These are phyloP conservation scores for Artibeus jamaicensis DNA, from an alignment of 2,797 vertebrate genomes.

Conservation along the genomic window DNA sequence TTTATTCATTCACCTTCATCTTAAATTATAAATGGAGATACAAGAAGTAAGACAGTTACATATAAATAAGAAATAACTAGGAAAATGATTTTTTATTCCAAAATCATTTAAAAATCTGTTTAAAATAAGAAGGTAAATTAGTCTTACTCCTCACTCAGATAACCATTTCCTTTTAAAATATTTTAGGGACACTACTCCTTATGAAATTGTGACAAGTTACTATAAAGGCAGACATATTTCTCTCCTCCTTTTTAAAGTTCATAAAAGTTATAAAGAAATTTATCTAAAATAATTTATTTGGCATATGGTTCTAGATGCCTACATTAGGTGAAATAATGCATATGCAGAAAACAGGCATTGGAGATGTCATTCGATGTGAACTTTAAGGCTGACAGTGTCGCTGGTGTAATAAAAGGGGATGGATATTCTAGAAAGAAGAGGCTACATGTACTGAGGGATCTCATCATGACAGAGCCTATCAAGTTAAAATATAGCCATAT, in stretches of 20 bases:
- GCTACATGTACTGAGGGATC: background rate
- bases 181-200: background rate
- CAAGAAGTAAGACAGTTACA: background rate
- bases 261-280: background rate
- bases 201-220: background rate
- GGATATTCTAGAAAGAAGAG: background rate
- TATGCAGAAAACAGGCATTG: background rate
- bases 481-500: background rate
- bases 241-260: background rate
- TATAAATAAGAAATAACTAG: background rate
- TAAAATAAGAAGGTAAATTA: background rate
- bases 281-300: background rate
- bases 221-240: background rate
- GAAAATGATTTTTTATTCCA: background rate
- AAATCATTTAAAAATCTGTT: background rate
- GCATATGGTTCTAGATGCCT: background rate
- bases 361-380: background rate
- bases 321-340: background rate
- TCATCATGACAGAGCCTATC: background rate
- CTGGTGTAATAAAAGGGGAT: background rate
- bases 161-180: constrained; percentile 9
- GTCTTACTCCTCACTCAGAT: background rate
- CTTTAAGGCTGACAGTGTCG: no score
- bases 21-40: background rate
- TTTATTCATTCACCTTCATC: background rate